Base-by-base conservation (phyloP, 2,797 vertebrate species). In the Takifugu ocellatus region DNA sequence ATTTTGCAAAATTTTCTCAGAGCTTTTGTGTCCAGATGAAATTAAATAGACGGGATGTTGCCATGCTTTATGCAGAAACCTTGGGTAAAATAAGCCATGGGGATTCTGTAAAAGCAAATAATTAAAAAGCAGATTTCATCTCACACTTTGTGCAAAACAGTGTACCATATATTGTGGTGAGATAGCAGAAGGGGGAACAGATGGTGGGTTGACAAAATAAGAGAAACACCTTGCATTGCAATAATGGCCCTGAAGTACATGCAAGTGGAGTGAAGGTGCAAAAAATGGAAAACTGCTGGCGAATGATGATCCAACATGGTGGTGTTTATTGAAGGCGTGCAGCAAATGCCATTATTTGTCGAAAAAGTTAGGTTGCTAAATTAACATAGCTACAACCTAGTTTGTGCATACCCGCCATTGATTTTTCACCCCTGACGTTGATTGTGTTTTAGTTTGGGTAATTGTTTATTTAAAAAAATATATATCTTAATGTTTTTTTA, bases 21-120 rank as follows among this genome's bases (percentile, higher is more conserved):
- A 51, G 33, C 17, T 52, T 67, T 49, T 66, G 59, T 51, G 61
- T 65, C 29, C 2, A 27, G 31, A 56, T 49, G 6, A 54, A 46
- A 73, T 51, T 8, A 56, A 45, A 42, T 44, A 47, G 43, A 6
- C n/a, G n/a, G 17, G 43, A 44, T 9, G n/a, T 17, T 10, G 12
- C 3, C 36, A 39, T 14, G 36, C 43, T 6, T 44, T 7, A 44
- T 44, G 15, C 16, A 44, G n/a, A 44, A 17, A 8, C 43, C 16
- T 44, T 44, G n/a, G 36, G 43, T 17, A n/a, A 44, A 44, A 44
- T 27, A 36, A 15, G 44, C 21, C 21, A 1, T 21, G 5, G 5
- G 1, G 48, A 42, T 3, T 1, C 15, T 49, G 50, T 14, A n/a
- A 54, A 45, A 66, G 24, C 57, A 48, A 51, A 62, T 56, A 61